Evolutionary conservation across 2,888 invertebrate genomes (phyloP), one percentile per base, ranked within the genome.

Genomic region (Ditylenchus weischeri): DNA sequence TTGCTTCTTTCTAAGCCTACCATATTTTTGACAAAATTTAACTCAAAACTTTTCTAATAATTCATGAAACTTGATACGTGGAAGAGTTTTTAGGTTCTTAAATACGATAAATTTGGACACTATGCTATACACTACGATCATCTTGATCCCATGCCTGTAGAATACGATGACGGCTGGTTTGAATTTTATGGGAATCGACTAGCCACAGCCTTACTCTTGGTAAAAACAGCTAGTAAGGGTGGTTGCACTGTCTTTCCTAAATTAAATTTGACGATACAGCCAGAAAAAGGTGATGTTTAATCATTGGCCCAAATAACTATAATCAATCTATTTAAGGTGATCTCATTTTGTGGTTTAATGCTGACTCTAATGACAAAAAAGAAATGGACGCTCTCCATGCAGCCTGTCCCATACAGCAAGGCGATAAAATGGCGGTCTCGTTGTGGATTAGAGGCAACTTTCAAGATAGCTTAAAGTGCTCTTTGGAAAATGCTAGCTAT

Each of bases 101-200:
- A 62, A 54, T 78, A 78, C 54, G 69, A 72, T 19, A 51, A 61
- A 15, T 65, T 69, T n/a, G 78, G 78, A 0, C 77, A 79, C 60
- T 78, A 77, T 66, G 78, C 75, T 8, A 76, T 76, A 4, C 78
- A 78, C 62, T 77, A 69, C 50, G 78, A 78, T 68, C 75, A 72
- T 60, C 58, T 78, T 58, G 64, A 71, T n/a, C 62, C 65, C 13
- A 71, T 73, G 64, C 36, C 63, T 5, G 49, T 48, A 10, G 58
- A 70, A 21, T 65, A 64, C n/a, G 75, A 75, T 57, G 64, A 70
- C 29, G 62, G 63, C 0, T 65, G 76, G 69, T 67, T 72, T 36
- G 59, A 62, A 4, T 48, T 23, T 11, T 62, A 63, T 38, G 79
- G 79, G 13, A 79, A 80, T 62, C 70, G 79, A 19, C 60, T 79